A percentile compares a stretch with the other conserved stretches of the same genome.
Conservation (phyloP, 2,797 vertebrate species). For the Muscicapa striata region DNA sequence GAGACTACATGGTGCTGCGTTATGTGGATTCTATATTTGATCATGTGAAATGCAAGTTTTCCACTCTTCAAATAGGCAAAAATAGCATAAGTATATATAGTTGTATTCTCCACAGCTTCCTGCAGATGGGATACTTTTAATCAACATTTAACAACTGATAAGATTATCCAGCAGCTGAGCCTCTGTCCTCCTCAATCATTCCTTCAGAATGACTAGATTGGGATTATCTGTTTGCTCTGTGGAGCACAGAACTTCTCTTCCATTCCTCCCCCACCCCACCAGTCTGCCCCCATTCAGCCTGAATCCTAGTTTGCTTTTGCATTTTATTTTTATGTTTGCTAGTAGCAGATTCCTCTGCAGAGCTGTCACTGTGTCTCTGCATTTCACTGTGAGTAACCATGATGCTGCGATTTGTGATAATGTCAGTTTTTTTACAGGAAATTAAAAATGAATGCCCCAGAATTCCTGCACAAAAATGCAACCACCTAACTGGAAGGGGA, state of each 20-base stretch:
- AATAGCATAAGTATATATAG: neutral
- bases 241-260: neutral
- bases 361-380: neutral
- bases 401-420: constrained; percentile 7
- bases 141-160: neutral
- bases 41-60: neutral
- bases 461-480: neutral
- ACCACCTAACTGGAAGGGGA: neutral
- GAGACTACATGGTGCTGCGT: neutral
- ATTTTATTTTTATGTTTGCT: constrained; percentile 16
- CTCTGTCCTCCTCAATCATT: neutral
- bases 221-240: neutral
- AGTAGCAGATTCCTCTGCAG: constrained; percentile 11
- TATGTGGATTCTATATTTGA: neutral
- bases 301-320: neutral
- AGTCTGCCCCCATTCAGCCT: neutral
- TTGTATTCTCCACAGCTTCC: neutral
- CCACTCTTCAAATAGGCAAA: neutral
- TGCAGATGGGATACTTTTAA: neutral
- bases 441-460: neutral
- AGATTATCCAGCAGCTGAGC: neutral
- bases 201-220: neutral
- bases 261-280: neutral
- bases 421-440: neutral
- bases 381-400: neutral